These are phyloP conservation scores for Apogon talboti DNA, from an alignment of 2,797 vertebrate genomes.

Conservation along the genomic window DNA sequence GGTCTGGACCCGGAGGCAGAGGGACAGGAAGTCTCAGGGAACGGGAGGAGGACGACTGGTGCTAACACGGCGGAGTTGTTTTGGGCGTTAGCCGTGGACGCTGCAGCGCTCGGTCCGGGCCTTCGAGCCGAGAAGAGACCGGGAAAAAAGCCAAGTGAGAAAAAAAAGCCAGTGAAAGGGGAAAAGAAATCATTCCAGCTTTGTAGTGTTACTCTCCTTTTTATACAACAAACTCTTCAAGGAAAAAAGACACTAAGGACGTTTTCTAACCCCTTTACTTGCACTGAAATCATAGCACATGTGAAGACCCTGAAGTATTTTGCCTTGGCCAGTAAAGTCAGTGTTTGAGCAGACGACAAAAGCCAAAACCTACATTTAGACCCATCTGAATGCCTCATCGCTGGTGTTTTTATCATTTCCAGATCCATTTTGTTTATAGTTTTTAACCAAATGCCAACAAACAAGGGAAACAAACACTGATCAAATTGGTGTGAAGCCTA, in stretches of 20 bases:
- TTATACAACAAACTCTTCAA: constrained; percentile 59
- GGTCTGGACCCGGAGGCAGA: constrained; percentile 78
- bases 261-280: constrained; percentile 72
- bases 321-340: constrained; percentile 71
- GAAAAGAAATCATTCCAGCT: constrained; percentile 69
- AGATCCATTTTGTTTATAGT: constrained; percentile 26
- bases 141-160: constrained; percentile 3
- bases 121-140: background rate
- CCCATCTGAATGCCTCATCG: constrained; percentile 42
- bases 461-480: background rate
- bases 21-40: constrained; percentile 90
- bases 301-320: constrained; percentile 67
- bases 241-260: constrained; percentile 39
- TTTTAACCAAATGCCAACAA: constrained; percentile 16
- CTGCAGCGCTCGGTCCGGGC: constrained; percentile 31
- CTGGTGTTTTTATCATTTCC: constrained; percentile 37
- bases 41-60: constrained; percentile 94
- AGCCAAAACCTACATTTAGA: constrained; percentile 64
- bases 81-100: constrained; percentile 18
- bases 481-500: background rate
- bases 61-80: constrained; percentile 82
- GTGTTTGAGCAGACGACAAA: constrained; percentile 64
- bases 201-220: constrained; percentile 63
- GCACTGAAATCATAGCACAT: constrained; percentile 75
- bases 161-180: constrained; percentile 47